phyloP scores from a whole-genome alignment of 1,140 invertebrate species.

The Agrypnia vestita region DNA sequence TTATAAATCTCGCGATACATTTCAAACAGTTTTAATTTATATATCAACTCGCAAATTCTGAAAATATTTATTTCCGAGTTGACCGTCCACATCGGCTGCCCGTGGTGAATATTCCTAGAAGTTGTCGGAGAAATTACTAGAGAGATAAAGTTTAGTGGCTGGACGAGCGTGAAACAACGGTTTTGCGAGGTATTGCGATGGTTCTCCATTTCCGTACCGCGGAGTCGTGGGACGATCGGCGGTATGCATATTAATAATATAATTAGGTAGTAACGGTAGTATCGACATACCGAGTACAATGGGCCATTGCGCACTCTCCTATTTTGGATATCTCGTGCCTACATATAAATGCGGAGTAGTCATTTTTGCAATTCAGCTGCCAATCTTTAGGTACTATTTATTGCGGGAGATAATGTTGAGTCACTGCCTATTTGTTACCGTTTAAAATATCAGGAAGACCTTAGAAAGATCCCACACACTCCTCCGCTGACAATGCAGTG shows the following conservation, averaged over 20 bases:
- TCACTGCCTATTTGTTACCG: background rate
- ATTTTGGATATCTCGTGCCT: slow-evolving; percentile 13
- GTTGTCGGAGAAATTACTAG: background rate
- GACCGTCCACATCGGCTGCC: background rate
- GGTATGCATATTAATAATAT: slow-evolving; percentile 45
- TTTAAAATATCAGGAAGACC: slow-evolving; percentile 28
- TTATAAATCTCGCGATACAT: background rate
- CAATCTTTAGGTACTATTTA: background rate
- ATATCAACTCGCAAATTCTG: too few relatives aligned
- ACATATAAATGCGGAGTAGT: slow-evolving; percentile 6
- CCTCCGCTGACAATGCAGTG: slow-evolving; percentile 5
- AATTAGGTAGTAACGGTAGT: slow-evolving; percentile 39
- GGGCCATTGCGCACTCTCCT: slow-evolving; percentile 38
- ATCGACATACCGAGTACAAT: slow-evolving; percentile 11
- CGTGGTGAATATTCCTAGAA: slow-evolving; percentile 1
- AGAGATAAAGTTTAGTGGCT: slow-evolving; percentile 11
- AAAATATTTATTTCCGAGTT: background rate
- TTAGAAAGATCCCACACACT: slow-evolving; percentile 20
- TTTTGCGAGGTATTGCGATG: slow-evolving; percentile 8
- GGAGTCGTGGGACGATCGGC: slow-evolving; percentile 29
- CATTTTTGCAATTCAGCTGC: slow-evolving; percentile 42
- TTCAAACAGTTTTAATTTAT: too few relatives aligned
- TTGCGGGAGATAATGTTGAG: slow-evolving; percentile 9
- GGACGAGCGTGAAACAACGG: background rate
- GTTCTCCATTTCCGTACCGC: background rate